Percentiles rank a stretch among this genome's conserved stretches.
Conservation (phyloP, 2,888 invertebrate genomes). For the Metopia argyrocephala region DNA sequence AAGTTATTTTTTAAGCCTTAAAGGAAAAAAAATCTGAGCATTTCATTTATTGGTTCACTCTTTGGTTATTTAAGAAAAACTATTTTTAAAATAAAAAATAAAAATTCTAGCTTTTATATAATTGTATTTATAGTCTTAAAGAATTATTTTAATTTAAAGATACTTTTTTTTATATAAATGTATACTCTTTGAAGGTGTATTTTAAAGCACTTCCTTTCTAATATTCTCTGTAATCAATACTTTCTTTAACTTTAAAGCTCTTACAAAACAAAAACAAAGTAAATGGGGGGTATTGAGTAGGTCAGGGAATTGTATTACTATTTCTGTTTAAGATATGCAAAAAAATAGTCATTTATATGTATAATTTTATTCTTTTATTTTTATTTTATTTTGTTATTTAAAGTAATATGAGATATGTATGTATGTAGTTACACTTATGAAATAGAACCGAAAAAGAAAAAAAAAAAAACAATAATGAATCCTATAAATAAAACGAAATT, state of each 20-base stretch:
- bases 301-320: too few relatives aligned
- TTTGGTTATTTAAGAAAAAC: neutral
- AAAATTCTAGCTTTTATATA: neutral
- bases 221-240: too few relatives aligned
- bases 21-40: too few relatives aligned
- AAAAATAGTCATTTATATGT: constrained; percentile 36
- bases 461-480: constrained; percentile 36
- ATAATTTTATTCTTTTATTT: constrained; percentile 30
- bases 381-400: constrained; percentile 32
- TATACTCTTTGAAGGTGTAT: neutral
- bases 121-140: too few relatives aligned
- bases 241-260: too few relatives aligned
- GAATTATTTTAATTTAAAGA: too few relatives aligned
- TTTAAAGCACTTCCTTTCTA: too few relatives aligned
- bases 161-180: neutral
- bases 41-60: neutral
- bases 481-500: constrained; percentile 54
- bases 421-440: constrained; percentile 36
- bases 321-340: neutral
- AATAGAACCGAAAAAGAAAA: constrained; percentile 20
- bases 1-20: too few relatives aligned
- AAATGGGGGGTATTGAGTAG: too few relatives aligned
- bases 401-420: constrained; percentile 57
- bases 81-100: neutral
- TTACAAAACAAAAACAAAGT: too few relatives aligned